A percentile compares a stretch with the other conserved stretches of the same genome.
Evolutionary conservation across 1,140 invertebrate species (phyloP).

Genomic region (Trypoxylus dichotomus): DNA sequence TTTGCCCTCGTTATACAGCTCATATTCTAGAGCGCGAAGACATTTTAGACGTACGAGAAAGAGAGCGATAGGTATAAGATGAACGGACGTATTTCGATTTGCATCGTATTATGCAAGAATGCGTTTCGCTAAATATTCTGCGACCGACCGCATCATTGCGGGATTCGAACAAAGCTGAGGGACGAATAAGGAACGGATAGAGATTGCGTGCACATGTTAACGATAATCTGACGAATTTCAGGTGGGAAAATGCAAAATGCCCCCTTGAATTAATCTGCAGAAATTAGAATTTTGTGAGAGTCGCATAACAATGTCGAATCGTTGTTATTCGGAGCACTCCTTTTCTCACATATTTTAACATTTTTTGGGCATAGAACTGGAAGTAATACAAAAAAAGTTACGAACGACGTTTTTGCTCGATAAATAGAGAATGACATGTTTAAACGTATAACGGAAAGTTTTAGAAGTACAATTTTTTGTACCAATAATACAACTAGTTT

Average conservation of each 20-base stretch:
- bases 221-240: constrained; percentile 3
- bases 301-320: not conserved
- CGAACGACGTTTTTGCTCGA: no score
- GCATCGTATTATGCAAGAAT: constrained; percentile 12
- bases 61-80: not conserved
- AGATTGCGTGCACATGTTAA: not conserved
- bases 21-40: not conserved
- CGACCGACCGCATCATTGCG: not conserved
- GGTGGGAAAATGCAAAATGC: not conserved
- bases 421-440: no score
- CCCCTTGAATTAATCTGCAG: not conserved
- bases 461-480: no score
- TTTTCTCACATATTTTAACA: constrained; percentile 1
- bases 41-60: not conserved
- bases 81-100: not conserved
- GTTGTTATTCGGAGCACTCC: not conserved
- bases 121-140: constrained; percentile 18
- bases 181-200: not conserved
- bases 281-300: constrained; percentile 7
- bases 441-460: no score
- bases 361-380: not conserved
- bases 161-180: not conserved
- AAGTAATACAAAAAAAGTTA: no score
- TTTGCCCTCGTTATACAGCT: constrained; percentile 2
- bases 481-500: no score